These are phyloP conservation scores for Drosophila helvetica DNA, from an alignment of 2,888 invertebrate species.

Conservation along the genomic window DNA sequence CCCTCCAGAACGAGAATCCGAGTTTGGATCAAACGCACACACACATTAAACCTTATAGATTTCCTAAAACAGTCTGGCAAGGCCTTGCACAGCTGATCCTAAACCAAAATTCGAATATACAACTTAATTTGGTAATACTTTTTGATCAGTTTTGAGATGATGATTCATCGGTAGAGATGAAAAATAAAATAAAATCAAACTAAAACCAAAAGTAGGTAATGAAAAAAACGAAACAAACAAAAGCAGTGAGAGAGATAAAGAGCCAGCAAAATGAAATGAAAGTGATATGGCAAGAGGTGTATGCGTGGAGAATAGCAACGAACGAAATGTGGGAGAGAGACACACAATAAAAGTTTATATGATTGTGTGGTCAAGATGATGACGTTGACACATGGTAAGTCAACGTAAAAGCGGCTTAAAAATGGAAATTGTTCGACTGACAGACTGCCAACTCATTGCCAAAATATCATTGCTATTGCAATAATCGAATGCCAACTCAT, in stretches of 20 bases:
- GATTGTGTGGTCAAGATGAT: slow-evolving; percentile 17
- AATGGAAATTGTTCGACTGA: slow-evolving; percentile 11
- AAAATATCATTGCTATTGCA: slow-evolving; percentile 6
- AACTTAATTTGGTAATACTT: slow-evolving; percentile 43
- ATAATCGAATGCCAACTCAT: background rate
- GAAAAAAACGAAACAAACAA: slow-evolving; percentile 26
- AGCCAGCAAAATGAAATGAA: slow-evolving; percentile 55
- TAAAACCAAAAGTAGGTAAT: slow-evolving; percentile 5
- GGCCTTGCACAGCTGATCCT: slow-evolving; percentile 57
- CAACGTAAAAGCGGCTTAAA: slow-evolving; percentile 22
- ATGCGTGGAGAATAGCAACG: slow-evolving; percentile 50
- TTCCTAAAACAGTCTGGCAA: slow-evolving; percentile 52
- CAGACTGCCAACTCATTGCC: slow-evolving; percentile 2
- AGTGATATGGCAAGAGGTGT: slow-evolving; percentile 54
- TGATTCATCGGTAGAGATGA: slow-evolving; percentile 39
- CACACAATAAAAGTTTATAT: background rate
- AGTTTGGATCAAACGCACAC: background rate
- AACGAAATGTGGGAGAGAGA: slow-evolving; percentile 4
- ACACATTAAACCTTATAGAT: slow-evolving; percentile 11
- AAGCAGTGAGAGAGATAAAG: slow-evolving; percentile 14
- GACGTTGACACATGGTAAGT: slow-evolving; percentile 41
- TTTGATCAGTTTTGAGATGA: slow-evolving; percentile 39
- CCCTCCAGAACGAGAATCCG: slow-evolving; percentile 41
- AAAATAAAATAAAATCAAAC: slow-evolving; percentile 12
- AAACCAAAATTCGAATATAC: slow-evolving; percentile 24